phyloP scores from a whole-genome alignment of 2,113 vertebrate genomes.

The Sciurus niger region DNA sequence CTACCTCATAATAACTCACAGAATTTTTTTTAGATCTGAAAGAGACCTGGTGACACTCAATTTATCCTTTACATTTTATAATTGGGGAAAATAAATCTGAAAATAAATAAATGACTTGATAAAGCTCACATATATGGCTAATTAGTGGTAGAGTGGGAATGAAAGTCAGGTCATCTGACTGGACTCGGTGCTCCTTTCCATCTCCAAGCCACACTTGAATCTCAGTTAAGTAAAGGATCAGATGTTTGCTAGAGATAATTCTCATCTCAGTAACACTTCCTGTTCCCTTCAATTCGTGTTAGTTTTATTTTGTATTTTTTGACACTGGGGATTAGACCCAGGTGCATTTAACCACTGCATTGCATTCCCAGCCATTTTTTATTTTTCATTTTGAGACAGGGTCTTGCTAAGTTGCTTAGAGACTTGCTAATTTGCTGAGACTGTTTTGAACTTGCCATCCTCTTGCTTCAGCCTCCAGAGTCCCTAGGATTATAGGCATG shows the following conservation, averaged over 20 bases:
- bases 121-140: slow-evolving; percentile 8
- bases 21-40: slow-evolving; percentile 59
- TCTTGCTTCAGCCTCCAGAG: too few species aligned
- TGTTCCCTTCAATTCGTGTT: neutral
- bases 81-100: slow-evolving; percentile 19
- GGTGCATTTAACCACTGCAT: too few species aligned
- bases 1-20: neutral
- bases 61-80: slow-evolving; percentile 57
- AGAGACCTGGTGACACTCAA: slow-evolving; percentile 10
- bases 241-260: slow-evolving; percentile 13
- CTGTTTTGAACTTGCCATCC: too few species aligned
- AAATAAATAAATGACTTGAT: slow-evolving; percentile 5
- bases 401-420: too few species aligned
- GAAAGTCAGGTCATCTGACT: neutral
- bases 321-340: too few species aligned
- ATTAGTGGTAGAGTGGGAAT: neutral
- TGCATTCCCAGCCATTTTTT: too few species aligned
- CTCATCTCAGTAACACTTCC: neutral
- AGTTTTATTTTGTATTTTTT: too few species aligned
- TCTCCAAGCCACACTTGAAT: neutral
- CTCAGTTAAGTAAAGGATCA: slow-evolving; percentile 20
- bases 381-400: too few species aligned
- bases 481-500: too few species aligned
- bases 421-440: too few species aligned
- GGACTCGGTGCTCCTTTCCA: neutral